phyloP scores from a whole-genome alignment of 2,888 invertebrate species.

The Papilio elwesi region DNA sequence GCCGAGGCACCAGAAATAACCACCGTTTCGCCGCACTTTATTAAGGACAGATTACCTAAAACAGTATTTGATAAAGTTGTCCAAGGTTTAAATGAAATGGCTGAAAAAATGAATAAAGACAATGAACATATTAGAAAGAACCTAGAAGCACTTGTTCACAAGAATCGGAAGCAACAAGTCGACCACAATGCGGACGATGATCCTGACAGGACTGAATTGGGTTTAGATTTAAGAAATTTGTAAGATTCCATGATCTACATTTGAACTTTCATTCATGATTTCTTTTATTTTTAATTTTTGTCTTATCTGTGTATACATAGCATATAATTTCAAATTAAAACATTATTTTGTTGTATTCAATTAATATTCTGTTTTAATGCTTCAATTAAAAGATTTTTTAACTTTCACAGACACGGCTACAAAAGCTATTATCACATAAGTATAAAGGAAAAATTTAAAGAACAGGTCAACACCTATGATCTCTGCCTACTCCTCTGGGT shows the following conservation, averaged over 20 bases:
- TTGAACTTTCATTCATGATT: not conserved
- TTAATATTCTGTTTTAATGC: too few species aligned
- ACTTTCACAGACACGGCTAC: too few species aligned
- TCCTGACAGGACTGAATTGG: not conserved
- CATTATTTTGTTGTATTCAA: too few species aligned
- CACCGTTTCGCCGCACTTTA: not conserved
- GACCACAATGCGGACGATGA: not conserved
- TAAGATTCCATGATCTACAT: not conserved
- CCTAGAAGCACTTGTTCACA: not conserved
- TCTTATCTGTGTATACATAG: too few species aligned
- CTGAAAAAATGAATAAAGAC: not conserved
- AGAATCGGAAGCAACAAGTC: not conserved
- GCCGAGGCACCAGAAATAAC: not conserved
- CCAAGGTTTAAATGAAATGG: not conserved
- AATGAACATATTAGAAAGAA: not conserved
- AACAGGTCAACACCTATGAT: too few species aligned
- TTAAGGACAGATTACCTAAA: not conserved
- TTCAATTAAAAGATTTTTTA: too few species aligned
- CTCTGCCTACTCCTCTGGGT: too few species aligned
- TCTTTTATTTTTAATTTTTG: too few species aligned
- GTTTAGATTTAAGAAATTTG: not conserved
- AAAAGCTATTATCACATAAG: too few species aligned
- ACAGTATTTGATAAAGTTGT: not conserved
- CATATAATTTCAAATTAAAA: too few species aligned
- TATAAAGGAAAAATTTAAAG: too few species aligned